Base-by-base conservation (phyloP, 2,113 vertebrate species). In the Colinus virginianus region DNA sequence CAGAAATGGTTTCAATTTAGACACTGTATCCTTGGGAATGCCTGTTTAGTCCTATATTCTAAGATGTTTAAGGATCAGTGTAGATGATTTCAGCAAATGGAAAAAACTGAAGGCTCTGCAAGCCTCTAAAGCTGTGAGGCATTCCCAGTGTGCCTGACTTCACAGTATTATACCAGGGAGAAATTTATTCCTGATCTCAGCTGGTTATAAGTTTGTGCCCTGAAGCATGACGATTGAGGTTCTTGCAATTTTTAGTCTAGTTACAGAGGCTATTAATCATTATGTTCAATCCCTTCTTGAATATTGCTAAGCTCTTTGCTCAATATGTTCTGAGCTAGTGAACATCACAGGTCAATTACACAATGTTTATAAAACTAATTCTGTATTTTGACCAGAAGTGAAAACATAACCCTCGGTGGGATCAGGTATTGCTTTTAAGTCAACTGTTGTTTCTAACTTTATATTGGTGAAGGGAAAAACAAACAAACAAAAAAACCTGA, bases 211-310 rank as follows among this genome's bases (percentile, higher is more conserved):
- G 53, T 67, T 84, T 79, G 80, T 93, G 48, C 91, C 78, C 77
- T 95, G 64, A 68, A 96, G 94, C 64, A 66, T 96, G 94, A 95
- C 78, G 74, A 85, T 51, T 79, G 87, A 94, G 79, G 53, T 82
- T 94, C 80, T 81, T 90, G 55, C 90, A 85, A 87, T 94, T 84
- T 96, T 95, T 72, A 62, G 75, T 87, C 49, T 58, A 55, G 53
- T 86, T 95, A 79, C 66, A 94, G 79, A 70, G 80, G 82, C 90
- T 93, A 94, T 96, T 96, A 95, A 94, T 95, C 94, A 96, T 93
- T 88, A 16, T 90, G 80, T 76, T 92, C 94, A 95, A 5, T 90
- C 88, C 53, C 19, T 92, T 93, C 94, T 92, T 84, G 88, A 89
- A n/a, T 93, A 84, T 87, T 58, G 70, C 86, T 91, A 66, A 87